A percentile compares a stretch with the other conserved stretches of the same genome.
Conservation (phyloP, 2,113 vertebrate species). For the Chinchilla lanigera region DNA sequence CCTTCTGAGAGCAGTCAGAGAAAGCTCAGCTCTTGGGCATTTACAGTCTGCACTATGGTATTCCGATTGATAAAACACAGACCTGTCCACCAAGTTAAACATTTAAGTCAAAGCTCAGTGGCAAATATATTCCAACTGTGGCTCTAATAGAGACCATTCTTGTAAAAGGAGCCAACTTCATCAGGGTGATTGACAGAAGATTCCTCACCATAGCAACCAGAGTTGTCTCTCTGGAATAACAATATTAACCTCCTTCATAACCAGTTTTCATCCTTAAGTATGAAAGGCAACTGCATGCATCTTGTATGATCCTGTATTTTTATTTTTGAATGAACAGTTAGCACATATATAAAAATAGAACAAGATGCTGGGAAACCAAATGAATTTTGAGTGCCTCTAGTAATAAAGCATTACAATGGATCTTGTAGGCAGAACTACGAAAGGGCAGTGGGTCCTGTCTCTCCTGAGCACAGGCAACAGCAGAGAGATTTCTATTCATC, state of each 20-base stretch:
- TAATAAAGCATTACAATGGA: slow-evolving; percentile 36
- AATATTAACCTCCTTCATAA: slow-evolving; percentile 83
- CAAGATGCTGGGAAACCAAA: slow-evolving; percentile 71
- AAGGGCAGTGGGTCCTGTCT: slow-evolving; percentile 47
- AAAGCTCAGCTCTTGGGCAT: neutral
- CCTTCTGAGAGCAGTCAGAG: neutral
- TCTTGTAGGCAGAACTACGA: slow-evolving; percentile 62
- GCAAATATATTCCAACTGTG: slow-evolving; percentile 73
- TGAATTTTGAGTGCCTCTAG: slow-evolving; percentile 77
- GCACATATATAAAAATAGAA: slow-evolving; percentile 71
- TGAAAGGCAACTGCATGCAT: slow-evolving; percentile 79
- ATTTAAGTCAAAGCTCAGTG: slow-evolving; percentile 75
- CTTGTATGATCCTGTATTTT: slow-evolving; percentile 80
- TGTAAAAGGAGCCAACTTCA: slow-evolving; percentile 76
- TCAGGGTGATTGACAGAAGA: slow-evolving; percentile 84
- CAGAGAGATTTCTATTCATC: slow-evolving; percentile 61
- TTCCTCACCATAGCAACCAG: slow-evolving; percentile 86
- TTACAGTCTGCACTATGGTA: slow-evolving; percentile 39
- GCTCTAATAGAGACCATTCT: slow-evolving; percentile 65
- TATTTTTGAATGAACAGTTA: slow-evolving; percentile 68
- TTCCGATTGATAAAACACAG: slow-evolving; percentile 62
- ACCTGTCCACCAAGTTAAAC: slow-evolving; percentile 70
- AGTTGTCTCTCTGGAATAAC: slow-evolving; percentile 85
- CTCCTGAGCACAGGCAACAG: slow-evolving; percentile 51
- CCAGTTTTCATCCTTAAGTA: slow-evolving; percentile 81